Base-by-base conservation (phyloP, 2,113 vertebrate genomes). In the Mesitornis unicolor region DNA sequence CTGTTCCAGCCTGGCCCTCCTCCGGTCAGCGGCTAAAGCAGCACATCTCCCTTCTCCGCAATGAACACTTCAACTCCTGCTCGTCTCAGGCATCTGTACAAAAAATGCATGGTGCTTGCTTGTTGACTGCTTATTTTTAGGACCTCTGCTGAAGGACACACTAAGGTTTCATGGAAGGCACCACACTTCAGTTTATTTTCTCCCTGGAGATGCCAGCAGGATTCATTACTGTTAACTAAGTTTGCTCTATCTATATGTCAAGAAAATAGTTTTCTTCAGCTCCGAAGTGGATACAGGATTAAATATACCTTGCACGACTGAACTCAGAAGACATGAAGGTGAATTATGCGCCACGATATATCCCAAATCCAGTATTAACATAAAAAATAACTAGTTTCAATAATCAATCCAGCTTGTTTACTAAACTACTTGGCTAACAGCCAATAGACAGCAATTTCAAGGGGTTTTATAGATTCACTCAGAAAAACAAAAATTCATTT, bases 391-490 rank as follows among this genome's bases (percentile, higher is more conserved):
- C 53, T 51, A 35, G 1, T 86, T 68, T 38, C 33, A 60, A 76
- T 86, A 94, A 92, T 96, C 84, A 86, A 64, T 86, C 43, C 68
- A 82, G 65, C 38, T 78, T 94, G 79, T 90, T 96, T 77, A 88
- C 85, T 80, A 26, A 90, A 50, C 33, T 61, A 31, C 60, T 28
- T 57, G 77, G 61, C 87, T 64, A 93, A 78, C 43, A 90, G 93
- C 71, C 83, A 86, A 69, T 36, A 90, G 57, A 68, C 8, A 63
- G n/a, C 4, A 10, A 84, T 94, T 92, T 77, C 75, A 90, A 85
- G 36, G 19, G 18, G 6, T 56, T 92, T 78, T 82, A 93, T 28
- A 92, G 82, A 90, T 75, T 64, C 28, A 57, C 59, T 80, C 51
- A 78, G 47, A 81, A 81, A 87, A 78, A 54, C 9, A 64, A 67